Conservation (phyloP, 2,113 vertebrate species). For the Dasyurus viverrinus region DNA sequence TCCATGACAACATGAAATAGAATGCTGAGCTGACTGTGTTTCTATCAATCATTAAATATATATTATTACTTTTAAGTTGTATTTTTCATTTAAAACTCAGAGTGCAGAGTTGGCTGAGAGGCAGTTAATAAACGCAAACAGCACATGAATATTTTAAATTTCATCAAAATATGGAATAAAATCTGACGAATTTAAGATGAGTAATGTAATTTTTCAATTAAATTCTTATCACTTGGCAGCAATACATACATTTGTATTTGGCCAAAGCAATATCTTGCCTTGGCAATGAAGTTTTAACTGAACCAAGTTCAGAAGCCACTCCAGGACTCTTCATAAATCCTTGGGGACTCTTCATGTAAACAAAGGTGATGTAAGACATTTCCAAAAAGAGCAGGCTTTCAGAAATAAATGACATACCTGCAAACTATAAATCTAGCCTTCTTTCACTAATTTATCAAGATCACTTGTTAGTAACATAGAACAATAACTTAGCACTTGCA, state of each 20-base stretch:
- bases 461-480: background rate
- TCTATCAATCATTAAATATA: slow-evolving; percentile 35
- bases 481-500: background rate
- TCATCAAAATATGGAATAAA: slow-evolving; percentile 61
- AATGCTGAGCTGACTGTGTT: background rate
- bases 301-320: slow-evolving; percentile 54
- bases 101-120: slow-evolving; percentile 48
- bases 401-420: background rate
- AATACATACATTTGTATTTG: slow-evolving; percentile 32
- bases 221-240: slow-evolving; percentile 55
- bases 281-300: slow-evolving; percentile 54
- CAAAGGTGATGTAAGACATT: background rate
- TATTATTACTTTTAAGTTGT: background rate
- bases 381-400: slow-evolving; percentile 2
- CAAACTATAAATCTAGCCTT: background rate
- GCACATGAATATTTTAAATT: slow-evolving; percentile 61
- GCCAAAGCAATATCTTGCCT: slow-evolving; percentile 10
- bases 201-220: slow-evolving; percentile 54
- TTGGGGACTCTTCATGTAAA: background rate
- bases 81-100: slow-evolving; percentile 36
- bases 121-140: slow-evolving; percentile 61
- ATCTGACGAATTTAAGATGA: slow-evolving; percentile 40
- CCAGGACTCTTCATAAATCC: slow-evolving; percentile 41
- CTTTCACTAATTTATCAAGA: background rate
- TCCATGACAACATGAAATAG: slow-evolving; percentile 41